These are phyloP conservation scores for Araneus ventricosus DNA, from an alignment of 1,140 invertebrate genomes.

Conservation along the genomic window DNA sequence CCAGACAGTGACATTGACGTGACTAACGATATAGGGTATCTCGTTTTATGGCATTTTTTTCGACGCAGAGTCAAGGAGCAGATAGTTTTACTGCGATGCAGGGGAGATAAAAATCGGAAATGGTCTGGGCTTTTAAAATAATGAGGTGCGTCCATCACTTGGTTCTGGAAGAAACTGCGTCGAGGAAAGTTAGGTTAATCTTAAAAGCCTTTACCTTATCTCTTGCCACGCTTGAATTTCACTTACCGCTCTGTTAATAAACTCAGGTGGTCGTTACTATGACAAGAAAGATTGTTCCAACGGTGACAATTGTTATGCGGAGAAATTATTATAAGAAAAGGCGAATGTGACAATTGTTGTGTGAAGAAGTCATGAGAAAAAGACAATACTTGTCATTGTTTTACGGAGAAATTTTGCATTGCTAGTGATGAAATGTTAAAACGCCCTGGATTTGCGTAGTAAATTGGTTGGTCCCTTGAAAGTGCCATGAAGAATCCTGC, in stretches of 20 bases:
- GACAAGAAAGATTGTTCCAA: neutral
- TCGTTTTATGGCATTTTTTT: neutral
- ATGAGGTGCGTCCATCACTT: neutral
- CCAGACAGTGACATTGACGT: neutral
- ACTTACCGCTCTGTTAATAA: neutral
- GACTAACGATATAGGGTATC: neutral
- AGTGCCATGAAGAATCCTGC: too few species aligned
- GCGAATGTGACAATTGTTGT: too few species aligned
- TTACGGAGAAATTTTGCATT: too few species aligned
- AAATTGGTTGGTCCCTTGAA: too few species aligned
- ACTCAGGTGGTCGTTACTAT: neutral
- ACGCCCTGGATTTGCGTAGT: too few species aligned
- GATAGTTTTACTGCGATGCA: neutral
- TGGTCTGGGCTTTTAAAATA: neutral
- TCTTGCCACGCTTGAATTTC: neutral
- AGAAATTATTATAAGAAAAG: too few species aligned
- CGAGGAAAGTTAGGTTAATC: neutral
- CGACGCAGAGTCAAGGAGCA: neutral
- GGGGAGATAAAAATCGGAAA: neutral
- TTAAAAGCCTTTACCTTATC: neutral
- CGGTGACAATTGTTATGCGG: too few species aligned
- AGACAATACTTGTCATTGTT: too few species aligned
- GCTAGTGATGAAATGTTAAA: too few species aligned
- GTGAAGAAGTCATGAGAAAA: too few species aligned
- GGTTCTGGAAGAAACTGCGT: neutral